Conservation (phyloP, 2,797 vertebrate genomes). For the Lemur catta region DNA sequence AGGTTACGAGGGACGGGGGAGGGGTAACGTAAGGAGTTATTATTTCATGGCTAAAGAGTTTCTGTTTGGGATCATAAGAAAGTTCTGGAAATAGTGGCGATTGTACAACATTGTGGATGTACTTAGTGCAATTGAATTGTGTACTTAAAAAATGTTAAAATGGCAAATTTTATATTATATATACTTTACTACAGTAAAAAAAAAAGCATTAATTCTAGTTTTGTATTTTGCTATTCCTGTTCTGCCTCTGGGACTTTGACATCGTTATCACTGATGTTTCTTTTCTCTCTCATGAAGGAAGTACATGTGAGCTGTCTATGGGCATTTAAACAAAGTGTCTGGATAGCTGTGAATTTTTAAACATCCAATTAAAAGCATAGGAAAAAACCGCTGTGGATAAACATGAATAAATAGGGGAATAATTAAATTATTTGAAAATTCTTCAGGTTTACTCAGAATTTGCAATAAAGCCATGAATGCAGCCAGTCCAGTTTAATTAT, state of each 20-base stretch:
- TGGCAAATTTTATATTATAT: not conserved
- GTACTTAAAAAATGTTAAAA: not conserved
- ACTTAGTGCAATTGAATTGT: not conserved
- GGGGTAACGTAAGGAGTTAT: not conserved
- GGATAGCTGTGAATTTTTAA: constrained; percentile 64
- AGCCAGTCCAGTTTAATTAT: constrained; percentile 75
- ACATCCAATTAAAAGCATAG: constrained; percentile 51
- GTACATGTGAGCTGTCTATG: constrained; percentile 9
- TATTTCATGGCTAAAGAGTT: not conserved
- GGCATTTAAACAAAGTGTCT: constrained; percentile 59
- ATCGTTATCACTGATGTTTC: constrained; percentile 10
- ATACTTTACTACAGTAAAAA: not conserved
- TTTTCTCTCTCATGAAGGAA: constrained; percentile 36
- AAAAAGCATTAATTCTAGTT: not conserved
- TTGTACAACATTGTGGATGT: not conserved
- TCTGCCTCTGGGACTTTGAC: not conserved
- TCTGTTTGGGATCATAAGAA: not conserved
- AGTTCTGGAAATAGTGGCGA: not conserved
- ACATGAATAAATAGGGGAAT: constrained; percentile 71
- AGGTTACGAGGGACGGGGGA: not conserved
- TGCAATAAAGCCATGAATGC: constrained; percentile 69
- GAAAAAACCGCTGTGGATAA: constrained; percentile 50
- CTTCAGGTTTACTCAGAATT: constrained; percentile 71
- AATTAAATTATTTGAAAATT: constrained; percentile 70
- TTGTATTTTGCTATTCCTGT: constrained; percentile 31